phyloP scores from a whole-genome alignment of 2,888 invertebrate species.

The Parnassius orleans region DNA sequence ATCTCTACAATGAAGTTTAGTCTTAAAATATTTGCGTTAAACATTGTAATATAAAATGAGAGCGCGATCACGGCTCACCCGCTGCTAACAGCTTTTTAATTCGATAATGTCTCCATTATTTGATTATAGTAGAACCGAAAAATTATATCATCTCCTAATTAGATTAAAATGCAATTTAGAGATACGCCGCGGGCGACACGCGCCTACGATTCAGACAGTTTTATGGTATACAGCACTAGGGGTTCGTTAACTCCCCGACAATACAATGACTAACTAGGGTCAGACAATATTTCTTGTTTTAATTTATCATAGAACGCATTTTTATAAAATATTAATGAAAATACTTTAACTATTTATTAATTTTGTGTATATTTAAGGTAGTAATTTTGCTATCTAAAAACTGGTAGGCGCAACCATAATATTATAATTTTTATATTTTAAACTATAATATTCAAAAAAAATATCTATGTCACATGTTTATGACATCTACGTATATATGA shows the following conservation, averaged over 20 bases:
- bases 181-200: constrained; percentile 71
- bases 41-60: neutral
- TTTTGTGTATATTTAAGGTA: too few species aligned
- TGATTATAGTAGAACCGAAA: constrained; percentile 77
- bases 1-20: too few species aligned
- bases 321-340: too few species aligned
- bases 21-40: too few species aligned
- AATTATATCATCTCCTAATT: constrained; percentile 78
- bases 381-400: too few species aligned
- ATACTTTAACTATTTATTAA: too few species aligned
- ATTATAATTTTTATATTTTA: too few species aligned
- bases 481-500: too few species aligned
- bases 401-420: too few species aligned
- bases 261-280: constrained; percentile 9
- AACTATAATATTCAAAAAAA: too few species aligned
- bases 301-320: neutral
- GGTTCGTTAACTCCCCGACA: constrained; percentile 24
- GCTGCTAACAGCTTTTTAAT: constrained; percentile 64
- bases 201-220: constrained; percentile 49
- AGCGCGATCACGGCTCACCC: constrained; percentile 52
- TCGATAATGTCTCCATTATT: constrained; percentile 73
- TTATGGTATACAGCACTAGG: constrained; percentile 25
- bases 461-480: too few species aligned
- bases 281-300: constrained; percentile 2
- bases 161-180: constrained; percentile 80